These are phyloP conservation scores for Meloidogyne hapla DNA, from an alignment of 1,140 invertebrate species.

Conservation along the genomic window DNA sequence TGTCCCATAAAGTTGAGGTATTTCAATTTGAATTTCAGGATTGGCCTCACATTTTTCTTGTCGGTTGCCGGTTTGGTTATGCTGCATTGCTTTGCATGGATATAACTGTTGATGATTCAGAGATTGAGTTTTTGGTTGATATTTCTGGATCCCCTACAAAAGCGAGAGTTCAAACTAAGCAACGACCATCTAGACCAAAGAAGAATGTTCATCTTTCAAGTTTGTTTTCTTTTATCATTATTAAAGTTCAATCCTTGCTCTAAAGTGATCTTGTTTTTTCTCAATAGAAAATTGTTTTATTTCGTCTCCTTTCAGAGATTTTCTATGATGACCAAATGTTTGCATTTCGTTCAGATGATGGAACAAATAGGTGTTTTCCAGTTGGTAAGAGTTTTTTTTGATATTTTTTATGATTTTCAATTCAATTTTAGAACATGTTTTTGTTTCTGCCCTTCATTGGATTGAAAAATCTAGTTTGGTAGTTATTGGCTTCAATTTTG, in stretches of 20 bases:
- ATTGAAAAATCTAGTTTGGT: slow-evolving; percentile 30
- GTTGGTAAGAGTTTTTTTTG: slow-evolving; percentile 9
- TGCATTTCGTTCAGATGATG: slow-evolving; percentile 32
- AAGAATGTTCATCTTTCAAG: slow-evolving; percentile 25
- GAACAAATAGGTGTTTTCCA: slow-evolving; percentile 18
- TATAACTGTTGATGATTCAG: neutral
- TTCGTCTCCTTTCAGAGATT: slow-evolving; percentile 22
- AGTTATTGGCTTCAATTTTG: slow-evolving; percentile 38
- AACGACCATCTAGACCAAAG: slow-evolving; percentile 3
- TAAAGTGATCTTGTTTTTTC: too few species aligned
- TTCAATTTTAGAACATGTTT: slow-evolving; percentile 37
- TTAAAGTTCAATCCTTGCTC: too few species aligned
- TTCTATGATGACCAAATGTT: slow-evolving; percentile 38
- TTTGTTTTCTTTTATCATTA: neutral
- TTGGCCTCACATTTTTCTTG: slow-evolving; percentile 37
- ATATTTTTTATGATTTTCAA: neutral
- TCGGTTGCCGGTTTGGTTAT: slow-evolving; percentile 31
- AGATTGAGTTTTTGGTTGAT: neutral
- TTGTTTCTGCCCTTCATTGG: slow-evolving; percentile 31
- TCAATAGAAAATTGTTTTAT: neutral
- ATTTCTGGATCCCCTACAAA: neutral
- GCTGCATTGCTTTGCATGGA: slow-evolving; percentile 21
- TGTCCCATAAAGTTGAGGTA: too few species aligned
- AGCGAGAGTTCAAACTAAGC: neutral
- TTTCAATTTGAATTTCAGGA: neutral